Evolutionary conservation across 2,888 invertebrate species (phyloP).

Genomic region (Lottia gigantea): DNA sequence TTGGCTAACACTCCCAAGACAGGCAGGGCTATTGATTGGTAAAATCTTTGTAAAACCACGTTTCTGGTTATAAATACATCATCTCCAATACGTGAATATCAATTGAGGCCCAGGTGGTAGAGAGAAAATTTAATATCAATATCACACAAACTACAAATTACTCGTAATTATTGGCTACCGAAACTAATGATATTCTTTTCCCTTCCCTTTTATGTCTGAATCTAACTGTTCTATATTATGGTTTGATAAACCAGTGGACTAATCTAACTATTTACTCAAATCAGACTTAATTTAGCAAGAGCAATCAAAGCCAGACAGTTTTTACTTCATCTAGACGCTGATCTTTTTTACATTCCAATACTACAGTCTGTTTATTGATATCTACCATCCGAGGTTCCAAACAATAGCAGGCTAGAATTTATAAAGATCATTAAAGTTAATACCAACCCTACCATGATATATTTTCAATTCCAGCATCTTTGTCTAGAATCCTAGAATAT

Average conservation of each 20-base stretch:
- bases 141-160: slow-evolving; percentile 7
- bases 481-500: too few species aligned
- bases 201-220: not conserved
- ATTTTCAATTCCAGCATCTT: too few species aligned
- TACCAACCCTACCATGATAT: too few species aligned
- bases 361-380: too few species aligned
- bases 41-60: not conserved
- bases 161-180: not conserved
- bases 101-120: slow-evolving; percentile 9
- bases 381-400: too few species aligned
- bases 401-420: too few species aligned
- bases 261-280: not conserved
- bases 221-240: not conserved
- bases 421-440: too few species aligned
- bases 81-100: slow-evolving; percentile 10
- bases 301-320: slow-evolving; percentile 4
- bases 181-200: slow-evolving; percentile 1
- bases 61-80: slow-evolving; percentile 3
- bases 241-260: not conserved
- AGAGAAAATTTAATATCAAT: slow-evolving; percentile 13
- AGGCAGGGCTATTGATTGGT: not conserved
- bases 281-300: not conserved
- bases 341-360: too few species aligned
- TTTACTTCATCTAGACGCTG: not conserved
- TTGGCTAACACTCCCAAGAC: slow-evolving; percentile 6